Conservation (phyloP, 2,113 vertebrate genomes). For the Cyanoliseus patagonus region DNA sequence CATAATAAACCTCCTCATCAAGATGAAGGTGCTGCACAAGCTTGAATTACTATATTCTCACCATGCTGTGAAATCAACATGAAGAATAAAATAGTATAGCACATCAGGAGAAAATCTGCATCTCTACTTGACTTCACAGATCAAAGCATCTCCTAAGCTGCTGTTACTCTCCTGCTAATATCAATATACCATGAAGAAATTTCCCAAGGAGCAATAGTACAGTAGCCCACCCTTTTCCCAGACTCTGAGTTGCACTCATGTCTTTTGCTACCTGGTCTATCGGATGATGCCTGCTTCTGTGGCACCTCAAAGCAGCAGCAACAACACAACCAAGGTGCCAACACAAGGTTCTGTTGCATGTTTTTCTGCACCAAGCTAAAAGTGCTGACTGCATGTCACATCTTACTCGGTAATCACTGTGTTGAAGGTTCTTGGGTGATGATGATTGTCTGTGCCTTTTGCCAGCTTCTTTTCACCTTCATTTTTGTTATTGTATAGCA, state of each 20-base stretch:
- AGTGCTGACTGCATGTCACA: accelerated
- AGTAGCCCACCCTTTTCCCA: neutral
- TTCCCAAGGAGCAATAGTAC: neutral
- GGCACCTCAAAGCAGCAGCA: neutral
- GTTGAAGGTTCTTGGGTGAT: neutral
- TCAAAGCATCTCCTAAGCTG: neutral
- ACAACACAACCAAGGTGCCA: neutral
- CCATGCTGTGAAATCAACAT: neutral
- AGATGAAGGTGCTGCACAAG: neutral
- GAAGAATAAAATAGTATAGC: neutral
- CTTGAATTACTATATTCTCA: neutral
- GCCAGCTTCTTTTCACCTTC: neutral
- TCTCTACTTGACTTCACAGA: neutral
- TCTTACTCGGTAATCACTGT: neutral
- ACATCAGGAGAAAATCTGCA: neutral
- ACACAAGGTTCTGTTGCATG: neutral
- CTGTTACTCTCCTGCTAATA: neutral
- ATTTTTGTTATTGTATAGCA: neutral
- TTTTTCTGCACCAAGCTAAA: neutral
- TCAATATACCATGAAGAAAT: neutral
- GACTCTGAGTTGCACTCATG: neutral
- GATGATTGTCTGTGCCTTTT: neutral
- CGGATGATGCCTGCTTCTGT: neutral
- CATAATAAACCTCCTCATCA: neutral
- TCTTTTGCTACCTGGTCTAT: neutral